phyloP scores from a whole-genome alignment of 2,888 invertebrate genomes.

The Cordilura impudica region DNA sequence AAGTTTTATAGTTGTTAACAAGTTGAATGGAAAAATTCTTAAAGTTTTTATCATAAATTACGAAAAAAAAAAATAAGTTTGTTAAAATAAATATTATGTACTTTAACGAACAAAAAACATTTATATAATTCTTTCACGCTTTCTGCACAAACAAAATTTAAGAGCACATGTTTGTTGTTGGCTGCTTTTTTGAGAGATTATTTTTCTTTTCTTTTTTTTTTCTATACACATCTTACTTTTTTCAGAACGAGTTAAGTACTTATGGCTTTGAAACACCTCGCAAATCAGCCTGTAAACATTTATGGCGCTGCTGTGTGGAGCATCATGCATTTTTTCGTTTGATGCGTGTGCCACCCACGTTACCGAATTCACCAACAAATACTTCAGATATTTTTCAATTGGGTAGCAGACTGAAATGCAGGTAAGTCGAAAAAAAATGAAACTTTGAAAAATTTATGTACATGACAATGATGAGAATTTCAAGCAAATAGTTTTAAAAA shows the following conservation, averaged over 20 bases:
- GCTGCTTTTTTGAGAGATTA: neutral
- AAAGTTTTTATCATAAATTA: slow-evolving; percentile 42
- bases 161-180: slow-evolving; percentile 6
- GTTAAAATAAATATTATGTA: slow-evolving; percentile 20
- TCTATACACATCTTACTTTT: slow-evolving; percentile 41
- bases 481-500: neutral
- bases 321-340: slow-evolving; percentile 96
- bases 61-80: slow-evolving; percentile 25
- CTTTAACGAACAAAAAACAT: neutral
- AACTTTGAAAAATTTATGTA: neutral
- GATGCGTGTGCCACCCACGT: slow-evolving; percentile 86
- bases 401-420: slow-evolving; percentile 88
- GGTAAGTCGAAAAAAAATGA: slow-evolving; percentile 78
- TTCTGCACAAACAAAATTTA: slow-evolving; percentile 18
- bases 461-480: neutral
- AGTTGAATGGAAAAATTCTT: slow-evolving; percentile 67
- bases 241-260: slow-evolving; percentile 95
- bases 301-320: slow-evolving; percentile 97
- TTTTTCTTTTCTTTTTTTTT: neutral
- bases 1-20: slow-evolving; percentile 47
- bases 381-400: slow-evolving; percentile 87
- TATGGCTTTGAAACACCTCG: slow-evolving; percentile 97
- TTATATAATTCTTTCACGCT: slow-evolving; percentile 9
- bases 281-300: slow-evolving; percentile 94
- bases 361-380: slow-evolving; percentile 79